Evolutionary conservation across 53 echinoderm and acorn worm species (phyloP).

Genomic region (Zoroaster sp.): DNA sequence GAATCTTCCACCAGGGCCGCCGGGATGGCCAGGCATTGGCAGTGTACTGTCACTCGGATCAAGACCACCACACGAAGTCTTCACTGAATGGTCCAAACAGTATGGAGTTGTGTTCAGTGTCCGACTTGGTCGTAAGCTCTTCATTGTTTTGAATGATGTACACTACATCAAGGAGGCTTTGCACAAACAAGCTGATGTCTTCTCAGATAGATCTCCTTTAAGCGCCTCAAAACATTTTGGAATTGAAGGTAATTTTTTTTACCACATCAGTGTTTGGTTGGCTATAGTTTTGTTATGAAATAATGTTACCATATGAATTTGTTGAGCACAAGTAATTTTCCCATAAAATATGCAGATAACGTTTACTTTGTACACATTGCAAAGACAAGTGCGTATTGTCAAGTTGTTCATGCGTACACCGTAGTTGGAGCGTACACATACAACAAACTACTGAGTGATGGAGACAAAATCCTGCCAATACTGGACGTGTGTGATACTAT

Average conservation of each 20-base stretch:
- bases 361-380: too few species aligned
- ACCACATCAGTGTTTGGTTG: too few species aligned
- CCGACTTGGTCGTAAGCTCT: background rate
- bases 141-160: constrained; percentile 41
- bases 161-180: constrained; percentile 45
- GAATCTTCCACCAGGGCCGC: constrained; percentile 29
- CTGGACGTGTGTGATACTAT: too few species aligned
- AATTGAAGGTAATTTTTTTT: background rate
- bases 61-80: background rate
- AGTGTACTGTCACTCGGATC: background rate
- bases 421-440: too few species aligned
- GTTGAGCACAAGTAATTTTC: too few species aligned
- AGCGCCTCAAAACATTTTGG: background rate
- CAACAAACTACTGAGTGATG: too few species aligned
- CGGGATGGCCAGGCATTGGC: background rate
- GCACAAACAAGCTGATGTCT: constrained; percentile 45
- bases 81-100: background rate
- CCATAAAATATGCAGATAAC: too few species aligned
- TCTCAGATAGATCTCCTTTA: constrained; percentile 17
- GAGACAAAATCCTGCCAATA: too few species aligned
- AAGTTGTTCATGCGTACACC: too few species aligned
- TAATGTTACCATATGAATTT: too few species aligned
- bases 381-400: too few species aligned
- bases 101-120: background rate
- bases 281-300: too few species aligned